These are phyloP conservation scores for Mico argentatus DNA, from an alignment of 2,797 vertebrate species.

Conservation along the genomic window DNA sequence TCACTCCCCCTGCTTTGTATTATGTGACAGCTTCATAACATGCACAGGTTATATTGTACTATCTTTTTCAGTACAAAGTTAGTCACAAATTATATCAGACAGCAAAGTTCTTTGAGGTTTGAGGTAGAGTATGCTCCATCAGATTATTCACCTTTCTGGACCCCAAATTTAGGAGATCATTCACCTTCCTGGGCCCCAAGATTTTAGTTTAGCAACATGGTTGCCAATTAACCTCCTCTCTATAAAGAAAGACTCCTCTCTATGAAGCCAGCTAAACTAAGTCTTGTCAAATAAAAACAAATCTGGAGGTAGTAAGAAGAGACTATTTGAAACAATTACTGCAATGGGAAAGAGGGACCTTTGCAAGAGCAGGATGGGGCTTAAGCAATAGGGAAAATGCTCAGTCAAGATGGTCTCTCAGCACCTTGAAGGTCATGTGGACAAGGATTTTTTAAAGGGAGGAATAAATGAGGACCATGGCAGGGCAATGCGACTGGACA, in stretches of 20 bases:
- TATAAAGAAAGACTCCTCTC: neutral
- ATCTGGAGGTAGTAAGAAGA: neutral
- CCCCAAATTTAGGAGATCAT: neutral
- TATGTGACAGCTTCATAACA: neutral
- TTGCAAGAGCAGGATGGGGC: no score
- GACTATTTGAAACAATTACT: neutral
- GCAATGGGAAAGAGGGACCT: neutral
- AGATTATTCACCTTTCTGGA: neutral
- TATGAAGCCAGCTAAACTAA: neutral
- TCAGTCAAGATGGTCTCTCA: neutral
- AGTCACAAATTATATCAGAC: neutral
- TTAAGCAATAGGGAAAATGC: neutral
- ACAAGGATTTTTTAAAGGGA: neutral
- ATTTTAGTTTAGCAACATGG: neutral
- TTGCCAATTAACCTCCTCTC: neutral
- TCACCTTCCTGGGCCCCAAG: neutral
- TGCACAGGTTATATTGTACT: neutral
- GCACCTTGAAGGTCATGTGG: neutral
- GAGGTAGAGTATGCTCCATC: neutral
- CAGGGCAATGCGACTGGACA: rapidly evolving
- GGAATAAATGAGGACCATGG: neutral
- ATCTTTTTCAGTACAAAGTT: neutral
- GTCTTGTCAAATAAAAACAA: neutral
- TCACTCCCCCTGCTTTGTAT: neutral
- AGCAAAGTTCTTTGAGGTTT: neutral